These are phyloP conservation scores for Chanos chanos DNA, from an alignment of 2,797 vertebrate species.

Conservation along the genomic window DNA sequence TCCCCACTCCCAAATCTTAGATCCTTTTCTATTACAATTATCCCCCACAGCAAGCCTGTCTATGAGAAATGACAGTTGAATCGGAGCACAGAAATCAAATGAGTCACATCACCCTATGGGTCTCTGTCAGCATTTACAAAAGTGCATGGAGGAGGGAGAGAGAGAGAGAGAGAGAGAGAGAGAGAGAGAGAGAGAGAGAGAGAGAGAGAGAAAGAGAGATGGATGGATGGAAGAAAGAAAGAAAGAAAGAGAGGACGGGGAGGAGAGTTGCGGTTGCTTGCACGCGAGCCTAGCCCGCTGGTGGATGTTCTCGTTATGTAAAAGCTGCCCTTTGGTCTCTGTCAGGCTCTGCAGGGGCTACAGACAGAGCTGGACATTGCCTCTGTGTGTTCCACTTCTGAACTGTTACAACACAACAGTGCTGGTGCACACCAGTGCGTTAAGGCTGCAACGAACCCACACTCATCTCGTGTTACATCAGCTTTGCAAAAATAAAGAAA, in stretches of 20 bases:
- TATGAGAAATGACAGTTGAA: conserved; percentile 56
- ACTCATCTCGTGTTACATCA: too few relatives aligned
- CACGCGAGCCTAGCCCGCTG: conserved; percentile 40
- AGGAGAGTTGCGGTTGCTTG: conserved; percentile 43
- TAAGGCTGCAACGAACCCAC: too few relatives aligned
- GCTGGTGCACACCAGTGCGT: too few relatives aligned
- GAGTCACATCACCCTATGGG: conserved; percentile 56
- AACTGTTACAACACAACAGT: too few relatives aligned
- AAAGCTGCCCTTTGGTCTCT: conserved; percentile 38
- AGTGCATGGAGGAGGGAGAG: conserved; percentile 15
- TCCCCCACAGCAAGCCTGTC: conserved; percentile 47
- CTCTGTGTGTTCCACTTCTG: conserved; percentile 50
- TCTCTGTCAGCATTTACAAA: conserved; percentile 53
- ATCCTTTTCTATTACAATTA: conserved; percentile 52
- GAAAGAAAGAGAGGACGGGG: neutral
- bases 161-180: neutral
- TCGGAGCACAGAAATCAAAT: conserved; percentile 45
- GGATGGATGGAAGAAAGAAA: neutral
- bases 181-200: neutral
- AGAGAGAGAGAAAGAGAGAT: neutral
- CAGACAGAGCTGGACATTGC: conserved; percentile 13
- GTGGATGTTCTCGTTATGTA: conserved; percentile 46
- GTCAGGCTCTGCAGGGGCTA: conserved; percentile 11
- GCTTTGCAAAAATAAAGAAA: too few relatives aligned
- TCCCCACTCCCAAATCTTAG: conserved; percentile 41